These are phyloP conservation scores for Campoplex capitator DNA, from an alignment of 2,888 invertebrate species.

Conservation along the genomic window DNA sequence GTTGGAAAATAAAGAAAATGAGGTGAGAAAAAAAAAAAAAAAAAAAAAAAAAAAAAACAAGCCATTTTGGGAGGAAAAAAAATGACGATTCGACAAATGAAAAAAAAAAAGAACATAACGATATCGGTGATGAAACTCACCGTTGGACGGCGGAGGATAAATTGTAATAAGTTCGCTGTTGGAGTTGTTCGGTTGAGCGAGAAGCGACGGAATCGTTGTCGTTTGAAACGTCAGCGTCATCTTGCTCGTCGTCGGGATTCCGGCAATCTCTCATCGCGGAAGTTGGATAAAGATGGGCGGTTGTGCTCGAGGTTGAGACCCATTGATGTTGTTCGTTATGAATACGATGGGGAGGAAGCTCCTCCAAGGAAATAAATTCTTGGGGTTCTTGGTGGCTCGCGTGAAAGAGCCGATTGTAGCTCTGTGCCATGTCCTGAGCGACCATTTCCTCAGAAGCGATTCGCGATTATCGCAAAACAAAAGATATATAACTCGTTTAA, in stretches of 20 bases:
- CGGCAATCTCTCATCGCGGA: constrained; percentile 44
- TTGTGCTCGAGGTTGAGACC: constrained; percentile 67
- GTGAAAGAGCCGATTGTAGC: constrained; percentile 80
- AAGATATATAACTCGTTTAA: constrained; percentile 18
- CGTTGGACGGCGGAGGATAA: constrained; percentile 78
- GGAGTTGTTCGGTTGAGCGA: constrained; percentile 46
- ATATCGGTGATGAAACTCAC: constrained; percentile 74
- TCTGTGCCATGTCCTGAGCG: constrained; percentile 81
- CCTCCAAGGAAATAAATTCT: constrained; percentile 80
- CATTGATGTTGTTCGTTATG: constrained; percentile 71
- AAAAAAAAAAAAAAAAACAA: not conserved
- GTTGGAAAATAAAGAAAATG: not conserved
- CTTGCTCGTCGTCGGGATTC: constrained; percentile 29
- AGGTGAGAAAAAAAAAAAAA: not conserved
- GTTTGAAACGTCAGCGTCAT: constrained; percentile 6
- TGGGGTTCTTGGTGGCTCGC: constrained; percentile 78
- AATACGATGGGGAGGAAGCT: constrained; percentile 69
- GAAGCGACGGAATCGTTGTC: constrained; percentile 49
- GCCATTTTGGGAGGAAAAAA: too few relatives aligned
- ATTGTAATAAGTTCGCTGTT: constrained; percentile 77
- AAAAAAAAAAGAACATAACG: not conserved
- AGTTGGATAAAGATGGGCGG: constrained; percentile 66
- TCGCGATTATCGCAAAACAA: constrained; percentile 69
- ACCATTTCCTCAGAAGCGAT: constrained; percentile 76
- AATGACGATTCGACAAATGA: not conserved